Evolutionary conservation across 2,888 invertebrate species (phyloP), one percentile per base, ranked within the genome.

Genomic region (Exocentrus adspersus): DNA sequence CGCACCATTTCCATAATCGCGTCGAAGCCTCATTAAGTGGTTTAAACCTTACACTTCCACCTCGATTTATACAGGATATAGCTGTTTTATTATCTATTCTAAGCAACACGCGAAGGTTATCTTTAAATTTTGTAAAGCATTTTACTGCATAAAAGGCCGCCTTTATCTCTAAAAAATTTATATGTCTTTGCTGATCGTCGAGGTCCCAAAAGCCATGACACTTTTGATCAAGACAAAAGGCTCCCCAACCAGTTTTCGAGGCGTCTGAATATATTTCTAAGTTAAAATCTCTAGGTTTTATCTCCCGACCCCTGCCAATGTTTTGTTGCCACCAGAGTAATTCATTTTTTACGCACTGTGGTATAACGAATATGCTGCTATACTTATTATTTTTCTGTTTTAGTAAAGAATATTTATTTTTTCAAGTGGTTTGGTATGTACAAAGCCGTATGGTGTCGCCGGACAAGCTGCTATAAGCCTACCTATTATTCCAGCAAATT

Each of bases 261-360:
- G 63, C 63, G 46, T 63, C 59, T 19, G 63, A 59, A 17, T 51
- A 63, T 30, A 63, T 59, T 57, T 63, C 59, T 5, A 63, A 30
- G 12, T 28, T 3, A 43, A 59, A 59, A 2, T 43, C 9, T 52
- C 16, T 2, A 2, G 48, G 59, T 52, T 53, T 63, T 2, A 63
- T 59, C 7, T 48, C 3, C 16, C 20, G 52, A 16, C 37, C 46
- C 6, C 14, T 46, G 30, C 42, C 46, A 9, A 32, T 50, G 45
- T 48, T 32, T 59, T 59, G 28, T 20, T 32, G 4, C 57, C 63
- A 63, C 59, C 59, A 53, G 12, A 19, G 4, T 17, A 62, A 43
- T 45, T 60, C 60, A 14, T 4, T 14, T 24, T 14, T 28, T 48
- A 48, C n/a, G 14, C 12, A 2, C 1, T 12, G 48, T 14, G 48